Evolutionary conservation across 1,140 invertebrate species (phyloP).

Genomic region (Drosophila rhopaloa): DNA sequence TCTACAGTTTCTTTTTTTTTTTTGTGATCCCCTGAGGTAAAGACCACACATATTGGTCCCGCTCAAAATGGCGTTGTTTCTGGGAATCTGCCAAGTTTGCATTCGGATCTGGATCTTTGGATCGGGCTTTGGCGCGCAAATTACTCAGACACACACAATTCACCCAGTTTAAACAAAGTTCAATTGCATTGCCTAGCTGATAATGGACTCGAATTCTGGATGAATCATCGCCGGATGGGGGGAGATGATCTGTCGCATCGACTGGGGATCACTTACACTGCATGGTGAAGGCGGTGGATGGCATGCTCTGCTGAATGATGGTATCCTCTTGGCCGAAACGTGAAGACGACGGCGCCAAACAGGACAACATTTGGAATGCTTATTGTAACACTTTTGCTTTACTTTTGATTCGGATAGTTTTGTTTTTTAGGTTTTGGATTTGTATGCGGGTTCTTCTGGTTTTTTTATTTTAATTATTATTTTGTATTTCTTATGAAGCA

Average conservation of each 20-base stretch:
- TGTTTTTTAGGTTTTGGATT: background rate
- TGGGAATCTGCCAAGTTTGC: constrained; percentile 45
- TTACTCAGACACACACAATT: constrained; percentile 13
- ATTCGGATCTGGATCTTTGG: constrained; percentile 8
- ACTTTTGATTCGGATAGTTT: constrained; percentile 17
- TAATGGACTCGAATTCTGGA: constrained; percentile 37
- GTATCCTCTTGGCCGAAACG: constrained; percentile 85
- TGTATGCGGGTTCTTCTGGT: background rate
- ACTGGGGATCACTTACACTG: constrained; percentile 76
- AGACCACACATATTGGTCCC: constrained; percentile 56
- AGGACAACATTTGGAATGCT: constrained; percentile 85
- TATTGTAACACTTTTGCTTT: constrained; percentile 48
- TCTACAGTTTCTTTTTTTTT: constrained; percentile 18
- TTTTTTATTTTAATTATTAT: background rate
- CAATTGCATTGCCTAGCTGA: constrained; percentile 68
- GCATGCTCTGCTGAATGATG: constrained; percentile 84
- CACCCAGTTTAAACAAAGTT: constrained; percentile 27
- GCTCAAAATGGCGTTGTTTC: constrained; percentile 60
- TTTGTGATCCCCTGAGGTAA: constrained; percentile 18
- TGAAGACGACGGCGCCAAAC: constrained; percentile 83
- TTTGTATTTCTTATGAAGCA: constrained; percentile 40
- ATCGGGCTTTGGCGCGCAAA: constrained; percentile 64
- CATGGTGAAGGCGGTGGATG: constrained; percentile 84
- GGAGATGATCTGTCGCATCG: background rate
- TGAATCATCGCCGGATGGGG: constrained; percentile 18